phyloP scores from a whole-genome alignment of 92 coral and sea anemone genomes.

The Desmophyllum pertusum region DNA sequence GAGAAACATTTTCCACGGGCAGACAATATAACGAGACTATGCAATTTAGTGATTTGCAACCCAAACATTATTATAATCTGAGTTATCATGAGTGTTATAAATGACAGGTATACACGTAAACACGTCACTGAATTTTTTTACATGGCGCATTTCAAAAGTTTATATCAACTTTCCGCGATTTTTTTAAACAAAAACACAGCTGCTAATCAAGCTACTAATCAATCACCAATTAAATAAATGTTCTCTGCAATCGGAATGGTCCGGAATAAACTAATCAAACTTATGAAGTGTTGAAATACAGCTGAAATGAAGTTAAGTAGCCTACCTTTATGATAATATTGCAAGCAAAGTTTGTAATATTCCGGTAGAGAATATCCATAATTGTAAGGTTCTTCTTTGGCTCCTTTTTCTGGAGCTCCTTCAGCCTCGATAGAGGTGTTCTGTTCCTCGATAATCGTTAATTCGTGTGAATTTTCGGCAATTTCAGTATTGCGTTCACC shows the following conservation, averaged over 20 bases:
- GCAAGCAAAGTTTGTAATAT: slow-evolving; percentile 89
- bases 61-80: neutral
- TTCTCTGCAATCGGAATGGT: neutral
- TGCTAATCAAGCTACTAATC: too few species aligned
- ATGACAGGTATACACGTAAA: neutral
- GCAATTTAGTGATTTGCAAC: neutral
- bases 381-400: slow-evolving; percentile 69
- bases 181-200: neutral
- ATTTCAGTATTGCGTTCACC: slow-evolving; percentile 58
- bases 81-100: neutral
- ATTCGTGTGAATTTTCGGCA: slow-evolving; percentile 72
- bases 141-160: neutral
- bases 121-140: neutral
- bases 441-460: slow-evolving; percentile 92
- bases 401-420: slow-evolving; percentile 43
- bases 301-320: neutral
- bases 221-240: too few species aligned
- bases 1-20: neutral
- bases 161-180: neutral
- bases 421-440: slow-evolving; percentile 42
- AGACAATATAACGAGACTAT: neutral
- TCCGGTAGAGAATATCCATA: slow-evolving; percentile 84
- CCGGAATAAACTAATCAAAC: neutral
- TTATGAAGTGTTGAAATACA: neutral
- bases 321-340: slow-evolving; percentile 94